Conservation (phyloP, 2,113 vertebrate genomes). For the Eurystomus gularis region DNA sequence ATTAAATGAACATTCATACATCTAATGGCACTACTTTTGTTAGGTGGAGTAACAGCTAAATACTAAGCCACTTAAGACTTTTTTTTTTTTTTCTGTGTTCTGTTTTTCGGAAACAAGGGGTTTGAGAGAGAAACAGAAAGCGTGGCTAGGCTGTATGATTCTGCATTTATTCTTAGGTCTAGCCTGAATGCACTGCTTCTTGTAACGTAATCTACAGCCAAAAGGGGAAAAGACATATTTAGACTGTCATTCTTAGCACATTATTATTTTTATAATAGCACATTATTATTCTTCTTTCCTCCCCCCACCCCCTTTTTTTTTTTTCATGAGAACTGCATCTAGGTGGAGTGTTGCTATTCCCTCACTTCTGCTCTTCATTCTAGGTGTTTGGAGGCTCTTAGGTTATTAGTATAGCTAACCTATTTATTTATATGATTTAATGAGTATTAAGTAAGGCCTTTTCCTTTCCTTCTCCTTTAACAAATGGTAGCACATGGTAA, state of each 20-base stretch:
- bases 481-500: background rate
- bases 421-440: background rate
- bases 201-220: background rate
- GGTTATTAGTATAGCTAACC: background rate
- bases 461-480: background rate
- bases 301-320: no score
- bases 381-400: background rate
- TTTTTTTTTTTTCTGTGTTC: accelerated
- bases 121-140: background rate
- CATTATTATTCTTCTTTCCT: no score
- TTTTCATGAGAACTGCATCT: background rate
- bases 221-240: background rate
- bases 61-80: background rate
- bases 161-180: background rate
- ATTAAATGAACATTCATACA: background rate
- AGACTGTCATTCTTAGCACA: background rate
- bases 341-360: background rate
- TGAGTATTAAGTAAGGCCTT: background rate
- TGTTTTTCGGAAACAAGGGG: background rate
- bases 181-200: background rate
- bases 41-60: background rate
- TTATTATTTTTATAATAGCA: background rate
- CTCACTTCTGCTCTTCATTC: background rate
- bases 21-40: background rate
- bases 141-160: background rate